Evolutionary conservation across 2,797 vertebrate genomes (phyloP).

Genomic region (Caiman crocodilus): DNA sequence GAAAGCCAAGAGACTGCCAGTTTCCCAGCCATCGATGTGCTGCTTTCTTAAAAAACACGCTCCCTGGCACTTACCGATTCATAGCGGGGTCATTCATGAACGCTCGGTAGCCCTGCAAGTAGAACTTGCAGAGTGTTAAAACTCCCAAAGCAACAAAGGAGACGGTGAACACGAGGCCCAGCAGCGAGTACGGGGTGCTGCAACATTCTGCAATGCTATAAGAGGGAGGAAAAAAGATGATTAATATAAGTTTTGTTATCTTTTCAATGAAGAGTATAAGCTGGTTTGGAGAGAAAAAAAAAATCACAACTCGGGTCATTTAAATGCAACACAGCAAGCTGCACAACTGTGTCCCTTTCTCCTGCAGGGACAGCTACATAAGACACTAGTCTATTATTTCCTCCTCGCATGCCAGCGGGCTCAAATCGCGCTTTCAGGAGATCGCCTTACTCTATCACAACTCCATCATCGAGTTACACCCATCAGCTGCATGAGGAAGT

Average conservation of each 20-base stretch:
- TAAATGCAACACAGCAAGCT: background rate
- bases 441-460: accelerated
- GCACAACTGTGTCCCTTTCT: background rate
- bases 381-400: background rate
- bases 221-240: background rate
- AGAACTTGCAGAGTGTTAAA: constrained; percentile 98
- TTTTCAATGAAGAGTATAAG: background rate
- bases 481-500: background rate
- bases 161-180: constrained; percentile 98
- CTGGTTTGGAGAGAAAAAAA: background rate
- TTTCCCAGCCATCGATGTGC: accelerated
- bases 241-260: background rate
- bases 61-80: constrained; percentile 88
- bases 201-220: constrained; percentile 97
- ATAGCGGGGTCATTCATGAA: constrained; percentile 99
- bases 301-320: background rate
- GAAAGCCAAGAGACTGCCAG: background rate
- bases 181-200: constrained; percentile 95
- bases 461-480: background rate
- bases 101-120: constrained; percentile 96
- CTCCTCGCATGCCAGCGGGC: background rate
- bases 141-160: constrained; percentile 97
- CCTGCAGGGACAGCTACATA: background rate
- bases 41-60: background rate
- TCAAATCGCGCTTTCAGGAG: background rate